These are phyloP conservation scores for Nephrotoma flavescens DNA, from an alignment of 2,888 invertebrate species.

Conservation along the genomic window DNA sequence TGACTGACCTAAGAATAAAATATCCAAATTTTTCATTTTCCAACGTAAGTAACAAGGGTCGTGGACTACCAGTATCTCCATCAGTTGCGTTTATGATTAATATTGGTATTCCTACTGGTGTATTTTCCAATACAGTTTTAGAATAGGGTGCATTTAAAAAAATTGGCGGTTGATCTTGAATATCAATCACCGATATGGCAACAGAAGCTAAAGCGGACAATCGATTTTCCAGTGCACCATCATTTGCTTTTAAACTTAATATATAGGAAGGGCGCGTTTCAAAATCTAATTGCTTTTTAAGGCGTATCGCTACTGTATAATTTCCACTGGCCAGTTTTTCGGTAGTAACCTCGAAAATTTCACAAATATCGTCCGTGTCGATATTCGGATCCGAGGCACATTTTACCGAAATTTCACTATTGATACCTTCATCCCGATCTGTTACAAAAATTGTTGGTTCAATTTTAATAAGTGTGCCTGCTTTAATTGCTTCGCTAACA, in stretches of 20 bases:
- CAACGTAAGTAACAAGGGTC: conserved; percentile 48
- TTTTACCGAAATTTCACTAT: conserved; percentile 49
- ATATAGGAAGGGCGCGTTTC: conserved; percentile 61
- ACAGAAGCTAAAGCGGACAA: conserved; percentile 55
- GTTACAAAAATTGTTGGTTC: conserved; percentile 47
- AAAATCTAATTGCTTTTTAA: conserved; percentile 57
- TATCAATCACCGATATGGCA: conserved; percentile 58
- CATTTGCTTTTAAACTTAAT: conserved; percentile 50
- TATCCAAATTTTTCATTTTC: conserved; percentile 55
- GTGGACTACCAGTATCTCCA: conserved; percentile 62
- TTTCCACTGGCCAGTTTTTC: conserved; percentile 48
- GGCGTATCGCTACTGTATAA: conserved; percentile 50
- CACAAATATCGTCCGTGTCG: conserved; percentile 51
- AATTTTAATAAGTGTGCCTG: conserved; percentile 45
- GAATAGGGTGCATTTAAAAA: conserved; percentile 70
- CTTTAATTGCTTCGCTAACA: conserved; percentile 49
- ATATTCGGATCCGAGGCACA: conserved; percentile 44
- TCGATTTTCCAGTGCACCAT: conserved; percentile 43
- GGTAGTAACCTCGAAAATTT: conserved; percentile 48
- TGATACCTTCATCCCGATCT: conserved; percentile 57
- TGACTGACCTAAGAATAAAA: conserved; percentile 44
- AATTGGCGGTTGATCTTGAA: conserved; percentile 71
- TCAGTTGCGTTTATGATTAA: conserved; percentile 61
- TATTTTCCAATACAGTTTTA: conserved; percentile 60
- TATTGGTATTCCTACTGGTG: conserved; percentile 43